Evolutionary conservation across 2,113 vertebrate genomes (phyloP), one percentile per base, ranked within the genome.

Genomic region (Cettia cetti): DNA sequence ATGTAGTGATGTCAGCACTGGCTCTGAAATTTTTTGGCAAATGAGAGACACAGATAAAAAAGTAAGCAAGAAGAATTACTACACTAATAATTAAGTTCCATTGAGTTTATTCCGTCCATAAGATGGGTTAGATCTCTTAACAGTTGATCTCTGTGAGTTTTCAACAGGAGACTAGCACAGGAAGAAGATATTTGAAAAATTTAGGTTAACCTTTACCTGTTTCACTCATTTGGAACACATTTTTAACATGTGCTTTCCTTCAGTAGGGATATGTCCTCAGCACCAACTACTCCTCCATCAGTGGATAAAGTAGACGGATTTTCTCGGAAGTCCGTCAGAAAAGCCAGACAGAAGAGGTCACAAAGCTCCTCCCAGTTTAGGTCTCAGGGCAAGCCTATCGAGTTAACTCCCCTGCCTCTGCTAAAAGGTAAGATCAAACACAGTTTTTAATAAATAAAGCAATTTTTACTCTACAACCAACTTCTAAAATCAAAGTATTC

Each of bases 251-350:
- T 96, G 57, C 97, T 92, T 98, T 89, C 97, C 76, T 97, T 96
- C 70, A 98, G 97, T 98, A 99, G 99, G 99, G 99, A 99, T 99
- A 99, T 99, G 99, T 99, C 99, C 99, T 99, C 99, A 98, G 98
- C 99, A 99, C 99, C 99, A 98, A 99, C 99, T 98, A 99, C 99
- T 96, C 98, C 99, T 98, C 99, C 99, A 98, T 99, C 99, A 98
- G 99, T 99, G 98, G 99, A 99, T 99, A 99, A 99, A 99, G 99
- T 99, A 98, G 99, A 99, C 98, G 99, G 99, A 99, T 99, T 99
- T 99, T 99, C 99, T 97, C 99, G 99, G 98, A 99, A 99, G 99
- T 99, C 99, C 98, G 99, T 99, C 98, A 99, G 99, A 98, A 99
- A 99, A 99, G 99, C 99, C 97, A 99, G 99, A 98, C 99, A 99